Conservation (phyloP, 2,113 vertebrate species). For the Drymodes brunneopygia region DNA sequence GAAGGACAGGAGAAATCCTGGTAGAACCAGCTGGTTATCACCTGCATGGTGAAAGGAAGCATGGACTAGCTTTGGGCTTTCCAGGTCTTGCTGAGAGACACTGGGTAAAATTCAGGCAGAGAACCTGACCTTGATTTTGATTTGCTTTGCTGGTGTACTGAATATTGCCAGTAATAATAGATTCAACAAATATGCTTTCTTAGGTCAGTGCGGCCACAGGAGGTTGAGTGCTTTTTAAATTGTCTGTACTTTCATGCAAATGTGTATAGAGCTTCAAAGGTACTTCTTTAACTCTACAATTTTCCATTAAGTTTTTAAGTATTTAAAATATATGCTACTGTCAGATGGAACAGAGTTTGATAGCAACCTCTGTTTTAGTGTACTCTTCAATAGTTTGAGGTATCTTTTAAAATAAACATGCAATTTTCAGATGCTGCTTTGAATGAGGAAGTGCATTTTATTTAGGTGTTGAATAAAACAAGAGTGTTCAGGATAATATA, state of each 20-base stretch:
- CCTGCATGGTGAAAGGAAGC: neutral
- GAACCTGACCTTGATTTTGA: neutral
- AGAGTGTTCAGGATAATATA: neutral
- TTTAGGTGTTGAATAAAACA: neutral
- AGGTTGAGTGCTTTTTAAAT: neutral
- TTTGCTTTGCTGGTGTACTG: neutral
- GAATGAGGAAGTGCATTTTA: neutral
- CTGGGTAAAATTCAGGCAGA: neutral
- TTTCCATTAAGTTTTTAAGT: neutral
- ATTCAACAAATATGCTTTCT: neutral
- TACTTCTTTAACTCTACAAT: neutral
- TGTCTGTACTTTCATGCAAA: neutral
- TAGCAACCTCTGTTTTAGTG: neutral
- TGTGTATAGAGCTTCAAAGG: neutral
- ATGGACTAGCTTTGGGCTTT: neutral
- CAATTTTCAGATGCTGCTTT: neutral
- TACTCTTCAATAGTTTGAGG: neutral
- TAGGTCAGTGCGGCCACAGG: neutral
- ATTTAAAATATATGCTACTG: neutral
- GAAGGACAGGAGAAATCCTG: neutral
- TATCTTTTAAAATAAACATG: neutral
- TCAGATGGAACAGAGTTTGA: neutral
- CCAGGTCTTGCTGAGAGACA: neutral
- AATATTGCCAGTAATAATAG: neutral
- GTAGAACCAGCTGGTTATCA: neutral